Percentiles rank a stretch among this genome's conserved stretches.
Evolutionary conservation across 2,113 vertebrate species (phyloP).

Genomic region (crab-eating macaque (Macaca fascicularis)): DNA sequence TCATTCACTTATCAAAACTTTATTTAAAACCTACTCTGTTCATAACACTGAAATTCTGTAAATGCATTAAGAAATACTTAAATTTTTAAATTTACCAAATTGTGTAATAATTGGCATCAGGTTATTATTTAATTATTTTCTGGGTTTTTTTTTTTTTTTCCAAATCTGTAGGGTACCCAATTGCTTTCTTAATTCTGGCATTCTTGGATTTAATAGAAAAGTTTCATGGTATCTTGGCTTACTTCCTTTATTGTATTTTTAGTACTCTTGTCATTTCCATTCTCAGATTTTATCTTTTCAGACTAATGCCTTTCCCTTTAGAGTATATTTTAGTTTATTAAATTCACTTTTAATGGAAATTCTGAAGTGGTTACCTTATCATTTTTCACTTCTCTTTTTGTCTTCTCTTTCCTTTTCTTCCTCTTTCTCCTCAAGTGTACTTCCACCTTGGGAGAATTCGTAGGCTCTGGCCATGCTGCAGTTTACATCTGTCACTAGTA

Average conservation of each 20-base stretch:
- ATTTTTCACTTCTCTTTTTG: conserved; percentile 57
- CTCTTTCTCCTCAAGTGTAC: conserved; percentile 43
- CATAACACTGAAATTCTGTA: neutral
- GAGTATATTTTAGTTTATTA: conserved; percentile 41
- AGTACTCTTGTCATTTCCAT: neutral
- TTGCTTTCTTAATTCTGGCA: neutral
- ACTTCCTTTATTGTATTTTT: conserved; percentile 38
- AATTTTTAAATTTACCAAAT: neutral
- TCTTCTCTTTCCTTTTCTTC: conserved; percentile 41
- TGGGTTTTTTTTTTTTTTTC: neutral
- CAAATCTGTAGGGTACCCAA: neutral
- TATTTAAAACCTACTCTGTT: neutral
- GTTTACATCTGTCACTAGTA: conserved; percentile 74
- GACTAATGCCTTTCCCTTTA: neutral
- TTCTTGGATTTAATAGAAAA: neutral
- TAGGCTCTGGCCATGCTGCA: conserved; percentile 9
- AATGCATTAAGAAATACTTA: neutral
- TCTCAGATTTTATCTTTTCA: conserved; percentile 40
- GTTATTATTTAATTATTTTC: neutral
- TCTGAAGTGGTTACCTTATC: neutral
- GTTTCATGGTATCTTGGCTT: neutral
- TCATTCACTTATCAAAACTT: conserved; percentile 24
- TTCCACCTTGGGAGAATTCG: conserved; percentile 59
- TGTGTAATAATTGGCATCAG: neutral
- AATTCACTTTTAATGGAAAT: conserved; percentile 24